Base-by-base conservation (phyloP, 2,113 vertebrate genomes). In the Cyanoderma ruficeps region DNA sequence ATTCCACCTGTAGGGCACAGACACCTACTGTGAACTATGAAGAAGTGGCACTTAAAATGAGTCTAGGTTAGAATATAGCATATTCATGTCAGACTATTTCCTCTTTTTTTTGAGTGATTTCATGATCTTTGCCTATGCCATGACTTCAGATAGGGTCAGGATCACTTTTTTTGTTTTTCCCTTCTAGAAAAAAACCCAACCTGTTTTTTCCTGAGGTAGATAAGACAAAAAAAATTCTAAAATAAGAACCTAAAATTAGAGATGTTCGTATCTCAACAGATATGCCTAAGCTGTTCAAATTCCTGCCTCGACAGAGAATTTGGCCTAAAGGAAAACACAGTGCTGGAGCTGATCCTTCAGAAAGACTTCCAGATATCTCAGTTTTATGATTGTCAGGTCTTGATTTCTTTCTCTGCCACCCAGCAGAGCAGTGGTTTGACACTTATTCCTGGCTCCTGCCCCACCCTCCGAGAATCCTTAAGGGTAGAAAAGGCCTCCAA, bases 381-480 rank as follows among this genome's bases (percentile, higher is more conserved):
- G n/a, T 41, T 68, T 82, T 49, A 44, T 19, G 21, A 15, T 63
- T 79, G 57, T 49, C 53, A 56, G 42, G 15, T 39, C 0, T 0
- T 50, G 16, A 14, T 63, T 87, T 56, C 42, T 88, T 63, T 56
- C 44, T 83, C 56, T 1, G 5, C 47, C 42, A 35, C 19, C 17
- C 30, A 60, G 61, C 14, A 60, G 52, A 76, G 57, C 21, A 57
- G n/a, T 14, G 18, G 18, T 63, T 85, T 4, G 6, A 55, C 21
- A 5, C 10, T 72, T 15, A 6, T 1, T 60, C 19, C 59, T 55
- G 57, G 27, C 35, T 89, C 19, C 59, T 65, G 31, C 46, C 21
- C 1, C 1, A 52, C 11, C 8, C 64, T 41, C 9, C 6, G 1
- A 11, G 68, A 21, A 17, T 39, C 19, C 25, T 30, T 10, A n/a